Base-by-base conservation (phyloP, 2,113 vertebrate species). In the Columba janthina region DNA sequence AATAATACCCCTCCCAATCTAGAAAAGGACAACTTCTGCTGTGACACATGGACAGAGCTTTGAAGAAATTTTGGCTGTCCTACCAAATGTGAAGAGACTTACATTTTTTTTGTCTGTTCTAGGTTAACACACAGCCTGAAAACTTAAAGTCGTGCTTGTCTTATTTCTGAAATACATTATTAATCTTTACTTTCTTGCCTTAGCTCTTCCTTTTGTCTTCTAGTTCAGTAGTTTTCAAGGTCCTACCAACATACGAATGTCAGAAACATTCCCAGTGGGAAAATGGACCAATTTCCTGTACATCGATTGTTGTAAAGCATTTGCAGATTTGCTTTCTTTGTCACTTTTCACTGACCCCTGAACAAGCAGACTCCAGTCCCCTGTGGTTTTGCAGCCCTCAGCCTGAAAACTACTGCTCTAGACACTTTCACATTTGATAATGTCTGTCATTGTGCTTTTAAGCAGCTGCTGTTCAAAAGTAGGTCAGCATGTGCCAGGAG, bases 1-100 rank as follows among this genome's bases (percentile, higher is more conserved):
- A 97, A 96, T 88, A 79, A 88, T 51, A 94, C 66, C 64, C 53
- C 40, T 93, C 58, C 50, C 16, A 62, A 18, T 73, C 42, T 64
- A 70, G 77, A 93, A 88, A 90, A 82, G 56, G 10, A 24, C 36
- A 79, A 18, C 26, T 76, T 31, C 44, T 34, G 13, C 70, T 71
- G n/a, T 83, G 78, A 79, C 78, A 93, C 75, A 88, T 14, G 12
- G 34, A 20, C 58, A 86, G 10, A 56, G 16, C 67, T 92, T 93
- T 89, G 89, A 82, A 83, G 62, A 83, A 31, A 44, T 74, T 77
- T 86, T 36, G 17, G 3, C 5, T 71, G n/a, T 46, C 26, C 38
- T 58, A 24, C 7, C 26, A 76, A 85, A 72, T 10, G 29, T 8
- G 6, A 73, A 76, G 50, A 29, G 12, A 48, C 18, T 79, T 34